Evolutionary conservation across 2,113 vertebrate genomes (phyloP).

Genomic region (Isichthys henryi): DNA sequence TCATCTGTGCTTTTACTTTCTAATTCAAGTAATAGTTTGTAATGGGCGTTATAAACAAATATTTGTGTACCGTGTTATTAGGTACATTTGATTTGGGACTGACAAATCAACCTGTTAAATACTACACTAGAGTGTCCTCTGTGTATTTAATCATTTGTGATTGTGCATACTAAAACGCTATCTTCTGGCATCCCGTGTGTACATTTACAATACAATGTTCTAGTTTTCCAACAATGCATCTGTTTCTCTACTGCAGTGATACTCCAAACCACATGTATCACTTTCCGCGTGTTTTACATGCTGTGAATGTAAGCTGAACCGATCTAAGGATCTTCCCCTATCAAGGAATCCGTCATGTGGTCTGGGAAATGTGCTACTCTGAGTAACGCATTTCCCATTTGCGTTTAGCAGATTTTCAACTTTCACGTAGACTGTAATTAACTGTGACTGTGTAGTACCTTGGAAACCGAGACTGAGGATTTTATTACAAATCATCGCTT

Average conservation of each 20-base stretch:
- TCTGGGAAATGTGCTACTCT: background rate
- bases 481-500: background rate
- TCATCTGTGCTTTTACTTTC: background rate
- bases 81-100: background rate
- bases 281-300: background rate
- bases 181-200: background rate
- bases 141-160: background rate
- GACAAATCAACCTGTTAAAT: background rate
- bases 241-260: background rate
- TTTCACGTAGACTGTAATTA: background rate
- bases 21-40: background rate
- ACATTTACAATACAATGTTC: background rate
- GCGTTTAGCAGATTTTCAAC: background rate
- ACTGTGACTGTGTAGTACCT: background rate
- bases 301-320: background rate
- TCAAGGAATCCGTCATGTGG: background rate
- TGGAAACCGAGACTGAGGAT: background rate
- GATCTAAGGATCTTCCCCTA: background rate
- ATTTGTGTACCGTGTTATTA: background rate
- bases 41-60: background rate
- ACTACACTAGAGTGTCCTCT: background rate
- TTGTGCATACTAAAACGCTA: background rate
- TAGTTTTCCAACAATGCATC: background rate
- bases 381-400: background rate
- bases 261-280: background rate